Evolutionary conservation across 2,113 vertebrate genomes (phyloP), one percentile per base, ranked within the genome.

Genomic region (Potamarius usumacintae): DNA sequence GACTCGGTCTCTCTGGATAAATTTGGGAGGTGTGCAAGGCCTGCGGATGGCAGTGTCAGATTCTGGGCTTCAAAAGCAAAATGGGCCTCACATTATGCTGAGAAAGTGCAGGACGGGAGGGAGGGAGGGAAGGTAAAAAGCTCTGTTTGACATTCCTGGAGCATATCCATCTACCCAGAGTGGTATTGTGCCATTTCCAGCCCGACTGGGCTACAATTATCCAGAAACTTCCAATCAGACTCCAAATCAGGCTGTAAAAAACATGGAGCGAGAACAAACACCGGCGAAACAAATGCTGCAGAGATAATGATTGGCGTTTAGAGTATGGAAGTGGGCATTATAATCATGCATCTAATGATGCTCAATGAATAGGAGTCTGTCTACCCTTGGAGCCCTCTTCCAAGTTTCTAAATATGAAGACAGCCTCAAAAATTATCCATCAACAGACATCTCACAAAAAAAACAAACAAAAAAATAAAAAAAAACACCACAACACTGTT

Each of bases 91-190:
- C 82, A 85, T 55, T 55, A 74, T 25, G 8, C 62, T 67, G 77
- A 14, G 82, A 87, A 87, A 86, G 76, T 67, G 89, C 65, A 77
- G 62, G 63, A 80, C 34, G 85, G 60, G 34, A 77, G 42, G 42
- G 42, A 42, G 42, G 25, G 74, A 89, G 11, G 25, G 82, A 72
- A 86, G 86, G 86, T 60, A 76, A 89, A 89, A 79, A 79, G 55
- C 86, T 72, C 77, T 25, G 88, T 84, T 83, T 85, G 86, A 90
- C 91, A 90, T 91, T 92, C 88, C 89, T 69, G 27, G 60, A 88
- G 83, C 67, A 81, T 87, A 84, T 91, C 91, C 80, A 86, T 91
- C 85, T 89, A 86, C 77, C 57, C 57, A 63, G 80, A 77, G 71
- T 34, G 58, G 83, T 72, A 83, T 30, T 18, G 67, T 67, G 30